phyloP scores from a whole-genome alignment of 1,140 invertebrate genomes.

The Nymphalis io region DNA sequence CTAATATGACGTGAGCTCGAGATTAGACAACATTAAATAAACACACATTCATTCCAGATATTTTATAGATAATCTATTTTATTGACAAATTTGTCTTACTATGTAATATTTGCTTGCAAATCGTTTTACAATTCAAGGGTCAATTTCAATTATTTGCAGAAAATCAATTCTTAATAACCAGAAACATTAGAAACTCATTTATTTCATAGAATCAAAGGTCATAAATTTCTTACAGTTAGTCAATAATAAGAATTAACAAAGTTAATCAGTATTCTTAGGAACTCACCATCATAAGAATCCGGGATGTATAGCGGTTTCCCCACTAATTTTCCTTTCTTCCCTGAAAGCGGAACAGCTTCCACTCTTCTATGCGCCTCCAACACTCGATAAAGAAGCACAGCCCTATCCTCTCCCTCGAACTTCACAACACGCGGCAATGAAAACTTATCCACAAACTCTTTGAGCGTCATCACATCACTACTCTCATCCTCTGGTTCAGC shows the following conservation, averaged over 20 bases:
- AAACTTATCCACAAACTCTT: constrained; percentile 82
- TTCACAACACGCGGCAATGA: constrained; percentile 81
- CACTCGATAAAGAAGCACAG: constrained; percentile 80
- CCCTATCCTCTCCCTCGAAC: constrained; percentile 77
- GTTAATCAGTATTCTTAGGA: constrained; percentile 4
- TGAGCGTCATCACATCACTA: constrained; percentile 74
- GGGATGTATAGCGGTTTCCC: constrained; percentile 81
- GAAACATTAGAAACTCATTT: neutral
- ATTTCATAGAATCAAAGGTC: neutral
- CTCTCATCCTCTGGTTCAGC: constrained; percentile 69
- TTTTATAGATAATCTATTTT: too few relatives aligned
- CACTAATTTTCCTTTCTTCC: constrained; percentile 81
- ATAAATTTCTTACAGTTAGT: neutral
- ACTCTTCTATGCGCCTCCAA: constrained; percentile 81
- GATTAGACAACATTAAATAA: too few relatives aligned
- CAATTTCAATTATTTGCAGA: neutral
- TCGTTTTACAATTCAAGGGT: too few relatives aligned
- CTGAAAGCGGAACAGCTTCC: constrained; percentile 78
- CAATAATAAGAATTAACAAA: neutral
- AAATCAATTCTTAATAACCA: neutral
- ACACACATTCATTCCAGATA: too few relatives aligned
- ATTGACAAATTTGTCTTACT: too few relatives aligned
- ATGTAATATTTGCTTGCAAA: too few relatives aligned
- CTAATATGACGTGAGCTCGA: too few relatives aligned
- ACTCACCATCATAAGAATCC: constrained; percentile 82